These are phyloP conservation scores for Glossosoma conforme DNA, from an alignment of 1,140 invertebrate genomes.

Conservation along the genomic window DNA sequence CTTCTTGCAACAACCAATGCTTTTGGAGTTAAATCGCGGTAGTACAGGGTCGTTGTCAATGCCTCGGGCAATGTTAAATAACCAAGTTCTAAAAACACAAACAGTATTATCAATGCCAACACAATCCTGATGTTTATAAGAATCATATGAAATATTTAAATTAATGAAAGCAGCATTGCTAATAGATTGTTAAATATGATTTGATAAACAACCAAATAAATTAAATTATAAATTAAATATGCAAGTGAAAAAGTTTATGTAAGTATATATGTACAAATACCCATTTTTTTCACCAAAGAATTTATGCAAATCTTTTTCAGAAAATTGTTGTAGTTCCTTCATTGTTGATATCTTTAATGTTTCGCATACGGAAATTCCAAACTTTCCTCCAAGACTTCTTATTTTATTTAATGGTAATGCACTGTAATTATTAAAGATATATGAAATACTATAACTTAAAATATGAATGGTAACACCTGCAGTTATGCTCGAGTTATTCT, in stretches of 20 bases:
- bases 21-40: slow-evolving; percentile 79
- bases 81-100: slow-evolving; percentile 68
- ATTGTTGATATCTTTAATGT: slow-evolving; percentile 72
- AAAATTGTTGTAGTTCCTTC: slow-evolving; percentile 67
- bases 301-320: slow-evolving; percentile 61
- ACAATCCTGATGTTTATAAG: too few species aligned
- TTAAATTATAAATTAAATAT: not conserved
- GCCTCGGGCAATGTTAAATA: slow-evolving; percentile 83
- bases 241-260: too few species aligned
- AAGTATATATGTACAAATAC: too few species aligned
- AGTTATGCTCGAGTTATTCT: too few species aligned
- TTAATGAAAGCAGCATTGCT: too few species aligned
- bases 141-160: too few species aligned
- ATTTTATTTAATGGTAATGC: slow-evolving; percentile 74
- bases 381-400: slow-evolving; percentile 82
- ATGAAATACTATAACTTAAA: not conserved
- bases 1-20: slow-evolving; percentile 93
- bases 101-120: too few species aligned
- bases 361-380: slow-evolving; percentile 70
- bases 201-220: too few species aligned
- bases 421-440: slow-evolving; percentile 35
- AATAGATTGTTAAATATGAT: too few species aligned
- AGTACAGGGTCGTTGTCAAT: slow-evolving; percentile 83
- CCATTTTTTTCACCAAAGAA: slow-evolving; percentile 82
- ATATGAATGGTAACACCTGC: too few species aligned